A percentile compares a stretch with the other conserved stretches of the same genome.
Evolutionary conservation across 2,113 vertebrate species (phyloP).

Genomic region (Sceloporus tristichus): DNA sequence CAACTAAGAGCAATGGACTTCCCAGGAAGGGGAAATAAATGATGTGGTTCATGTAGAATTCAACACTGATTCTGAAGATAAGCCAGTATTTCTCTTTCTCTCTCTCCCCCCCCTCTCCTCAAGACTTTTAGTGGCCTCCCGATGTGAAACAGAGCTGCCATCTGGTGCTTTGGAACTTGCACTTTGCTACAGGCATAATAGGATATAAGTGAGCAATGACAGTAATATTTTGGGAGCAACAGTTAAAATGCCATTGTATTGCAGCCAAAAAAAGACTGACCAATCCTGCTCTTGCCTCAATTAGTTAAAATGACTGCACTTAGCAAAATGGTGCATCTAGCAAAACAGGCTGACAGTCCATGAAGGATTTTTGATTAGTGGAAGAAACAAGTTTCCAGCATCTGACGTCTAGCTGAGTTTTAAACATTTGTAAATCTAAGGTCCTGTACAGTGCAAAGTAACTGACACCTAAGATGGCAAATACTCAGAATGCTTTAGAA

Average conservation of each 20-base stretch:
- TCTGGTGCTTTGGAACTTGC: slow-evolving; percentile 3
- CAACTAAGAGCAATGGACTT: neutral
- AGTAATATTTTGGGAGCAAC: rapidly evolving
- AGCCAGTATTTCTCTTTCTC: neutral
- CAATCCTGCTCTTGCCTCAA: neutral
- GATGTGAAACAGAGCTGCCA: slow-evolving; percentile 3
- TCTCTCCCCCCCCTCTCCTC: neutral
- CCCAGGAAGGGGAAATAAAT: slow-evolving; percentile 28
- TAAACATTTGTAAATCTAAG: neutral
- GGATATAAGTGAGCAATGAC: slow-evolving; percentile 10
- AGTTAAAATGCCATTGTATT: slow-evolving; percentile 14
- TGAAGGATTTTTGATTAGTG: neutral
- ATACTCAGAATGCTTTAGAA: neutral
- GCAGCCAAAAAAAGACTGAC: slow-evolving; percentile 26
- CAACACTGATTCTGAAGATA: neutral
- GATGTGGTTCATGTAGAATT: slow-evolving; percentile 24
- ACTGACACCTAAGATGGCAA: neutral
- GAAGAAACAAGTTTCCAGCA: neutral
- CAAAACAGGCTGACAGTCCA: neutral
- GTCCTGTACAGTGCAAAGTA: neutral
- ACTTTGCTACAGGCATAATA: slow-evolving; percentile 19
- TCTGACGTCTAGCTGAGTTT: neutral
- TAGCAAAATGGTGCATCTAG: slow-evolving; percentile 9
- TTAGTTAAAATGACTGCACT: neutral
- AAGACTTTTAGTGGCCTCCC: slow-evolving; percentile 8